Conservation (phyloP, 2,113 vertebrate genomes). For the Glaucomys volans region DNA sequence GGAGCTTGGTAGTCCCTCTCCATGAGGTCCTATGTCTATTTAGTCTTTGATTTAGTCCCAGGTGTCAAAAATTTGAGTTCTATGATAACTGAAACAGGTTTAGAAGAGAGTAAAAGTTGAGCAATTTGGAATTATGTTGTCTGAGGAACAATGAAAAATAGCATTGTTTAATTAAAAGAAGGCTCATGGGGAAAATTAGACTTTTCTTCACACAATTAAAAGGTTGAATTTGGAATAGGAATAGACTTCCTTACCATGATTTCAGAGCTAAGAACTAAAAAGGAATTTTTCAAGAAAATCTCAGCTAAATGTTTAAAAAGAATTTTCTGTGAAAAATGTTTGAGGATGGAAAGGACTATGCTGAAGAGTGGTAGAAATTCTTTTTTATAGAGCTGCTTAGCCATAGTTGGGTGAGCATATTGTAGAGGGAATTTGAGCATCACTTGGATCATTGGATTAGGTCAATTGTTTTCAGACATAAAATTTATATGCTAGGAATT, state of each 20-base stretch:
- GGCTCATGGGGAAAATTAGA: background rate
- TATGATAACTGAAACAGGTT: background rate
- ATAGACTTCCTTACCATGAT: background rate
- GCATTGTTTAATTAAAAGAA: background rate
- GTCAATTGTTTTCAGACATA: background rate
- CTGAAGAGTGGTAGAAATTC: background rate
- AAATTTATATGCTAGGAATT: background rate
- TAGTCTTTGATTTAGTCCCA: background rate
- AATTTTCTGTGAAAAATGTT: background rate
- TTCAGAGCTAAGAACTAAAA: conserved; percentile 9
- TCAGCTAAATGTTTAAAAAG: background rate
- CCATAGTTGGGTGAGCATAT: background rate
- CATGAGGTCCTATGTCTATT: background rate
- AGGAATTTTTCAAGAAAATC: background rate
- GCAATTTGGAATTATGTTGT: background rate
- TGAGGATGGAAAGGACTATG: background rate
- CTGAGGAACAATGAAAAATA: background rate
- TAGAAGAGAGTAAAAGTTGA: background rate
- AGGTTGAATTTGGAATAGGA: background rate
- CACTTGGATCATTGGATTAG: background rate
- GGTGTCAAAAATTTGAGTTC: background rate
- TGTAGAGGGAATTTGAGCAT: background rate
- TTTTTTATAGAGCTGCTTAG: background rate
- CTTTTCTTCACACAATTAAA: background rate
- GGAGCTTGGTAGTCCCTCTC: background rate